Base-by-base conservation (phyloP, 2,797 vertebrate genomes). In the Mus caroli region DNA sequence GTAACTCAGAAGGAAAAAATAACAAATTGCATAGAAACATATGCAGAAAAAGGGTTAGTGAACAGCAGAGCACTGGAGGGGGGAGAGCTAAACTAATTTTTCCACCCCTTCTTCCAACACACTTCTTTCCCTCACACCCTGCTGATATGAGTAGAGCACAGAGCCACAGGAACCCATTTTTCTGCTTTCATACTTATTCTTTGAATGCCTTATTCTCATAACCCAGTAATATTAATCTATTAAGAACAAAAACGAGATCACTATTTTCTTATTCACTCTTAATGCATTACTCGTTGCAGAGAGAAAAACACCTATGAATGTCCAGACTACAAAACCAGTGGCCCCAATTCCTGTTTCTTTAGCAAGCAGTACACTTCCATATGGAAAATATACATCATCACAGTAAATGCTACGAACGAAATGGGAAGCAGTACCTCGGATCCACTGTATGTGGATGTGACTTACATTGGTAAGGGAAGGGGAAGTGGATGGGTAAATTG, bases 281-380 rank as follows among this genome's bases (percentile, higher is more conserved):
- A 67, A 93, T 31, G 19, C 12, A 6, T 0, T 50, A 96, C 97
- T 97, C 88, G 40, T 98, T 98, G 88, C 82, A 98, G 98, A 98
- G 98, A 98, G 76, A 98, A 98, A 50, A 85, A 85, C 0, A 97
- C 96, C 28, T 96, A 98, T 40, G 99, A 99, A 97, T 99, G 99
- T 97, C 99, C 99, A 4, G 99, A 99, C 98, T 99, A 99, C 98
- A 95, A 60, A 96, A 99, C 99, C 0, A 98, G 99, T 0, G 99
- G 99, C 3, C 97, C 98, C 90, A 99, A 99, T 98, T 99, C 99
- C 96, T 99, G 99, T 97, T 99, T 99, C 98, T 99, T 99, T 92
- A 99, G 99, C 98, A 99, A 99, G 98, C 99, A 99, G 1, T 94
- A 99, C 92, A 99, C 99, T 0, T 99, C 98, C 58, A 97, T 99